Base-by-base conservation (phyloP, 1,140 invertebrate species). In the Papilio polytes region DNA sequence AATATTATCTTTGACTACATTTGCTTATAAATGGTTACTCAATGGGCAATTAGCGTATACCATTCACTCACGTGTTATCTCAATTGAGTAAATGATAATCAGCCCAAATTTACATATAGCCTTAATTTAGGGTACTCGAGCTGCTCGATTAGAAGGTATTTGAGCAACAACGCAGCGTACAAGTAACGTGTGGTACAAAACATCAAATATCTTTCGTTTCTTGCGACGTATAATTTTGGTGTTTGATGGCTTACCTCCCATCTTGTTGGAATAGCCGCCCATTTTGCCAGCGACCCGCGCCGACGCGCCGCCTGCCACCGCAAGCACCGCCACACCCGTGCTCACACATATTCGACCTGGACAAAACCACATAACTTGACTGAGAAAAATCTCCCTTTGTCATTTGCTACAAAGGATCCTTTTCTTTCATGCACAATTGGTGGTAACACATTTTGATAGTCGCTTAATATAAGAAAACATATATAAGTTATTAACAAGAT, bases 241-340 rank as follows among this genome's bases (percentile, higher is more conserved):
- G 53, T 56, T 56, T 56, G 53, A n/a, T 56, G 78, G 88, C 93
- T 92, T 92, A 97, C 96, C 96, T 95, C 96, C 96, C 92, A 96
- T 96, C 86, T 96, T 96, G 85, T 96, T 96, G 88, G 96, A 96
- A 90, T 97, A 97, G 85, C 97, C 97, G 77, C 96, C 96, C 90
- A 97, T 96, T 92, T 97, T 97, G 83, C 96, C 97, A 84, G 97
- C 97, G 77, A 97, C 96, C 36, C 97, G 95, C 85, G 96, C 97
- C 73, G 96, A 96, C 74, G 95, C 96, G 20, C 87, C 83, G 66
- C 91, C 89, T 51, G 86, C 89, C 78, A 89, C 80, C 59, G 89
- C 91, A 63, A 94, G 82, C 82, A 93, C 86, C 80, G 90, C 81
- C 6, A 86, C 91, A 22, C 90, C 86, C 1, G 90, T 87, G 1